Base-by-base conservation (phyloP, 2,113 vertebrate genomes). In the Nibea albiflora region DNA sequence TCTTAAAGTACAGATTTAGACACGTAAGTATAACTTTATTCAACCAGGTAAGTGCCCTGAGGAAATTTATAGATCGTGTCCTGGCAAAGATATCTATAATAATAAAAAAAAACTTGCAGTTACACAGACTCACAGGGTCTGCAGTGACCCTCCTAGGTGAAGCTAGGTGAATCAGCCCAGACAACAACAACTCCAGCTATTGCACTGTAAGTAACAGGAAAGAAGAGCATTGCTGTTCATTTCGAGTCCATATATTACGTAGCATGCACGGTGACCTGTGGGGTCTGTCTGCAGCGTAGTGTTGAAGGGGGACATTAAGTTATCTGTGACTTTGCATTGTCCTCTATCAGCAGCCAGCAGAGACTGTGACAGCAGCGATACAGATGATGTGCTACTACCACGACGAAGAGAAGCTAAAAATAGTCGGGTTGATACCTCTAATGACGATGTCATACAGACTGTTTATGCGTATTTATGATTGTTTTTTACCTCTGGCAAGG, bases 281-380 rank as follows among this genome's bases (percentile, higher is more conserved):
- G n/a, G 3, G 0, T 63, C 63, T 74, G 71, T 49, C 26, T 57
- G 52, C 63, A n/a, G 16, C 5, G 19, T 15, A 26, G 61, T 44
- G 54, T 73, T 53, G 4, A 6, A 60, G 44, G 64, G 54, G 54
- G 49, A 77, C 54, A 73, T 44, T 24, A 65, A 77, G 62, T 83
- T 83, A 57, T 49, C 54, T 31, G 16, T 72, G 72, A 71, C 85
- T 86, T 79, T 83, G 67, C 19, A 26, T 53, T 50, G 71, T 72
- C 85, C 67, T 86, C 80, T 52, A 15, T 65, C 47, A 57, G 71
- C 47, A 61, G 53, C 65, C 68, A 22, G 39, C n/a, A 20, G 61
- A 49, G 77, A 58, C 68, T 49, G 57, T 22, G 31, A 70, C 57
- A 70, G 56, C 76, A 22, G 67, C 20, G 60, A 64, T 64, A 56